These are phyloP conservation scores for Desoria tigrina DNA, from an alignment of 2,888 invertebrate species.

Conservation along the genomic window DNA sequence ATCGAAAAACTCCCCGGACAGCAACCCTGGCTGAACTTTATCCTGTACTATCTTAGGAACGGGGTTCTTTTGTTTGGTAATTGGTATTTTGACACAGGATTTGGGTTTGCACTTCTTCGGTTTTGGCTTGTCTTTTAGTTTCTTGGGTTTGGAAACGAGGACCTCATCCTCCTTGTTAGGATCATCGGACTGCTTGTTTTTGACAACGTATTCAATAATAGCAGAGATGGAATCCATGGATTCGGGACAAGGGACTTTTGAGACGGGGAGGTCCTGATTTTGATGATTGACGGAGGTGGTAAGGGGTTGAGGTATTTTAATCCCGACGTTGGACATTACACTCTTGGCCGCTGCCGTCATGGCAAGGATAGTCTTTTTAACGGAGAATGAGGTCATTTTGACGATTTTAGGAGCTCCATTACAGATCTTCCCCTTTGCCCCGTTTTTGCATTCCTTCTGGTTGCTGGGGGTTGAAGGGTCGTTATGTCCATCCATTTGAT, in stretches of 20 bases:
- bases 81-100: neutral
- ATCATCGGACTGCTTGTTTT: neutral
- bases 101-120: neutral
- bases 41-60: too few relatives aligned
- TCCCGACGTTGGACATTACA: slow-evolving; percentile 35
- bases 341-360: slow-evolving; percentile 47
- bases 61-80: too few relatives aligned
- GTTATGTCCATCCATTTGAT: neutral
- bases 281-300: neutral
- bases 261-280: neutral
- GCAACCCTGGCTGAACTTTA: neutral
- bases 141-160: neutral
- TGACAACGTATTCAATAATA: neutral
- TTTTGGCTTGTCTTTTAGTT: neutral
- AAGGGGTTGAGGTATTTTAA: too few relatives aligned
- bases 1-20: neutral
- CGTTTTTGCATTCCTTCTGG: slow-evolving; percentile 3
- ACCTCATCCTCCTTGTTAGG: neutral
- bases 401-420: slow-evolving; percentile 17
- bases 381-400: slow-evolving; percentile 22
- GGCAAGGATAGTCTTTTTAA: slow-evolving; percentile 43
- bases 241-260: too few relatives aligned
- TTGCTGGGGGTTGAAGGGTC: neutral
- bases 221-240: too few relatives aligned
- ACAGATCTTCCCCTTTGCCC: slow-evolving; percentile 16